Percentiles rank a stretch among this genome's conserved stretches.
Evolutionary conservation across 2,888 invertebrate genomes (phyloP).

Genomic region (Meiosimyza platycephala): DNA sequence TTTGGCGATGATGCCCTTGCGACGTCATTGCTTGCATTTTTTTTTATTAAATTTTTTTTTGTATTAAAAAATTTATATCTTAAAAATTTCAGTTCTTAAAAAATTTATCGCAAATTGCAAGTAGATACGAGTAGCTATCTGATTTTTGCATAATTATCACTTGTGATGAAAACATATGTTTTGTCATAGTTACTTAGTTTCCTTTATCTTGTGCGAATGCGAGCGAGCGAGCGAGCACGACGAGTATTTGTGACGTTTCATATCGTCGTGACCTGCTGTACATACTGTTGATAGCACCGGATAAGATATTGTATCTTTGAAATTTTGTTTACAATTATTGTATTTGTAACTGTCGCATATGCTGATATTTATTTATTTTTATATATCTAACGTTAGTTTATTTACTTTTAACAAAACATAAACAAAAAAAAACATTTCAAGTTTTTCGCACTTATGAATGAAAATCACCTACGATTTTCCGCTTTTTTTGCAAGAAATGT

Average conservation of each 20-base stretch:
- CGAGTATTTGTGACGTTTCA: neutral
- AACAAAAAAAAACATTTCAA: slow-evolving; percentile 3
- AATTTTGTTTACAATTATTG: slow-evolving; percentile 8
- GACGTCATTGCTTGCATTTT: slow-evolving; percentile 15
- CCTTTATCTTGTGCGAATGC: slow-evolving; percentile 14
- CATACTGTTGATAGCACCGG: slow-evolving; percentile 54
- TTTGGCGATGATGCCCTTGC: slow-evolving; percentile 7
- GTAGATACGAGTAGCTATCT: neutral
- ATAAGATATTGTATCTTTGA: slow-evolving; percentile 54
- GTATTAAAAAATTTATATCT: neutral
- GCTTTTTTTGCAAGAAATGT: too few species aligned
- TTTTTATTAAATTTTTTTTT: neutral
- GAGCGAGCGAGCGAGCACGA: neutral
- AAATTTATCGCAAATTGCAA: slow-evolving; percentile 8
- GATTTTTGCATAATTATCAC: slow-evolving; percentile 17
- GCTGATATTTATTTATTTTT: slow-evolving; percentile 38
- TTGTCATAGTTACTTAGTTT: neutral
- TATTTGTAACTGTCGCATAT: neutral
- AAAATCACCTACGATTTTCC: too few species aligned
- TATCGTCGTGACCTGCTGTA: slow-evolving; percentile 9
- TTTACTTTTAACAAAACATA: slow-evolving; percentile 35
- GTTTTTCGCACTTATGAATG: too few species aligned
- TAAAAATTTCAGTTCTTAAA: slow-evolving; percentile 5
- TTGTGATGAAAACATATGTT: neutral
- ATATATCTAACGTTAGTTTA: slow-evolving; percentile 38